These are phyloP conservation scores for Macropus fuliginosus DNA, from an alignment of 2,797 vertebrate species.

Conservation along the genomic window DNA sequence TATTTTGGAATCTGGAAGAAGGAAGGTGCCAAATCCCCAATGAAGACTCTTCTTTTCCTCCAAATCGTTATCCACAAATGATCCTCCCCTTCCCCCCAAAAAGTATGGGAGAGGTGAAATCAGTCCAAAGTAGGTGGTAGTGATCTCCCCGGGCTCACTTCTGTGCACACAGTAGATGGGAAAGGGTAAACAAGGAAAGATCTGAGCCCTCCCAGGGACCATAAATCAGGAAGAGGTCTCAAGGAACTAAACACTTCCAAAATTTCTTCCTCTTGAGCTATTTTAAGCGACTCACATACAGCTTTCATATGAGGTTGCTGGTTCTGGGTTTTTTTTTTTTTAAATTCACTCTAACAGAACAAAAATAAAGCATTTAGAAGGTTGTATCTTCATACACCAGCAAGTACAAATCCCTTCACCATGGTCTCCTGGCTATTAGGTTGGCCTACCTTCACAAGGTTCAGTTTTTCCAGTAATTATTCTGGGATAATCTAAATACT, in stretches of 20 bases:
- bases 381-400: constrained; percentile 24
- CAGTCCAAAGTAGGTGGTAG: neutral
- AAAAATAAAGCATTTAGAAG: neutral
- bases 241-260: constrained; percentile 66
- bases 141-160: neutral
- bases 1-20: constrained; percentile 44
- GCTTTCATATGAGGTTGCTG: constrained; percentile 45
- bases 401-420: constrained; percentile 27
- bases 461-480: neutral
- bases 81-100: neutral
- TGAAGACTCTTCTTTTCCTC: neutral
- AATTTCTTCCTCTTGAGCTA: constrained; percentile 69
- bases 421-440: neutral
- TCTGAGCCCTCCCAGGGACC: constrained; percentile 51
- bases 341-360: constrained; percentile 64
- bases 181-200: constrained; percentile 60
- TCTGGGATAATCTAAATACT: constrained; percentile 56
- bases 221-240: constrained; percentile 72
- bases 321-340: neutral
- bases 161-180: constrained; percentile 28
- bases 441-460: neutral
- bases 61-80: neutral
- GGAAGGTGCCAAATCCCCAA: constrained; percentile 42
- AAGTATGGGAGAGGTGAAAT: neutral
- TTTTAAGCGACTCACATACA: constrained; percentile 69